Base-by-base conservation (phyloP, 2,113 vertebrate species). In the Ptilonorhynchus violaceus region DNA sequence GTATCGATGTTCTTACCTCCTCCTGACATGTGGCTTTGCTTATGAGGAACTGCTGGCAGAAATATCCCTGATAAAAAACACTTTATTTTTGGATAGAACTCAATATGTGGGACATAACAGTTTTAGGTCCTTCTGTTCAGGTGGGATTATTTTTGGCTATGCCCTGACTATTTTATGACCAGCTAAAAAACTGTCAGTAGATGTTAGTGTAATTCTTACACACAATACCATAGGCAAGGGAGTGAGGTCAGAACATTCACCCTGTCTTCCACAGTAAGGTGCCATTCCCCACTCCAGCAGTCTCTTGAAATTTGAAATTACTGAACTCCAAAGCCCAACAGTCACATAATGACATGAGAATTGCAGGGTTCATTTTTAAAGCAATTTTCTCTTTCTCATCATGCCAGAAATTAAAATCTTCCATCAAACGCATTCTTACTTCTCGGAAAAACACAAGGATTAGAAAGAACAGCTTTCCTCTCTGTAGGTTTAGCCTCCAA, bases 71-170 rank as follows among this genome's bases (percentile, higher is more conserved):
- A 15, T 50, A 68, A 76, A 85, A 77, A 6, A 0, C 25, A 47
- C 23, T 74, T 59, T 44, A 24, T 59, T 91, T 89, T 92, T 33
- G 16, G n/a, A 27, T 15, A 58, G 30, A 79, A 64, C 15, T 75
- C 6, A 0, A 1, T 70, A 30, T 31, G 16, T 30, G 66, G 17
- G 7, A 52, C 0, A 0, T 39, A 52, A 47, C 10, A 44, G 16
- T 50, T 94, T 85, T 33, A 77, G 33, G 24, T 79, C 35, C 18
- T 88, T 84, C 60, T 86, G 52, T 67, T 79, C 53, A 88, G 30
- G 52, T 79, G 39, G 46, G 27, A 60, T 59, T 87, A 37, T 70
- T 89, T 89, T 94, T 93, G 69, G 24, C 17, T 77, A 2, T 39
- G 20, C 25, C 52, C 15, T 85, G 37, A 5, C 60, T 70, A 16